These are phyloP conservation scores for Lithosia quadra DNA, from an alignment of 2,888 invertebrate species.

Conservation along the genomic window DNA sequence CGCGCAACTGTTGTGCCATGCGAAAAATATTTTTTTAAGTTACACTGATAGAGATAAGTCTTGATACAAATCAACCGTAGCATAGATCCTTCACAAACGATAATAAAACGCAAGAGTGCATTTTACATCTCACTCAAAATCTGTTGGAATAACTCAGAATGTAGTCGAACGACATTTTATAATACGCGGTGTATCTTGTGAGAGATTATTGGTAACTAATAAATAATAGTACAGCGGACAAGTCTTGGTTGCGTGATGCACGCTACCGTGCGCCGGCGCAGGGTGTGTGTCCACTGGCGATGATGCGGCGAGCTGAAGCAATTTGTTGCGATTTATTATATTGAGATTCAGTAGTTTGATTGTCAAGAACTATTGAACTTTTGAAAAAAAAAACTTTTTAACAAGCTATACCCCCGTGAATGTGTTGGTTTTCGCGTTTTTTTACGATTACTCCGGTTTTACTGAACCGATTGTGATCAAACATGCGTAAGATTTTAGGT, in stretches of 20 bases:
- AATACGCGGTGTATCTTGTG: slow-evolving; percentile 64
- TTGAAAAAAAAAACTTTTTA: too few species aligned
- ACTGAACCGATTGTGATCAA: too few species aligned
- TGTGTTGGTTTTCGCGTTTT: too few species aligned
- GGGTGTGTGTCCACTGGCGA: slow-evolving; percentile 18
- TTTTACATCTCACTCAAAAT: slow-evolving; percentile 58
- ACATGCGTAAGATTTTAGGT: too few species aligned
- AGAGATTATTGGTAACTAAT: slow-evolving; percentile 80
- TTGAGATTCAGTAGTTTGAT: not conserved
- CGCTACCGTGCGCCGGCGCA: slow-evolving; percentile 21
- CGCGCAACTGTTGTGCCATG: too few species aligned
- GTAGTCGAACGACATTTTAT: slow-evolving; percentile 63
- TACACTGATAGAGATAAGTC: not conserved
- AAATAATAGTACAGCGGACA: slow-evolving; percentile 84
- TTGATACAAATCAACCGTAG: not conserved
- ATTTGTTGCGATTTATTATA: slow-evolving; percentile 19
- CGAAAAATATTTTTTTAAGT: not conserved
- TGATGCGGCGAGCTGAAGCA: slow-evolving; percentile 9
- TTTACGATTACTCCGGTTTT: too few species aligned
- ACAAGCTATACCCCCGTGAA: too few species aligned
- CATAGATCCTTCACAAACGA: slow-evolving; percentile 1
- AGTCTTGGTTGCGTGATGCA: slow-evolving; percentile 50
- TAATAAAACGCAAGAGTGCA: slow-evolving; percentile 19
- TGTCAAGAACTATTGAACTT: not conserved
- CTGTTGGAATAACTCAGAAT: slow-evolving; percentile 51